These are phyloP conservation scores for Schizaphis graminum DNA, from an alignment of 2,888 invertebrate genomes.

Conservation along the genomic window DNA sequence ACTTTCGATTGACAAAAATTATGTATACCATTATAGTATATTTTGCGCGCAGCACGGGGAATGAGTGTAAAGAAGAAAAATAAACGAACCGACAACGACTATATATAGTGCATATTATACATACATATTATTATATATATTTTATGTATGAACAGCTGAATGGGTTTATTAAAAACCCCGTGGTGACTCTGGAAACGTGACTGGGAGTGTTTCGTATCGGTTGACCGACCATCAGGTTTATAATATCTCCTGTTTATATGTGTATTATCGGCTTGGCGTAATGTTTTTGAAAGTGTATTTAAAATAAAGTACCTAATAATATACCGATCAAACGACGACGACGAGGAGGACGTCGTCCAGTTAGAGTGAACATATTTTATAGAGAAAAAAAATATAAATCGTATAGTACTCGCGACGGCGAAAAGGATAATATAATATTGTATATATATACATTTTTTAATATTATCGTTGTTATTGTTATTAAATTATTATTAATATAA, in stretches of 20 bases:
- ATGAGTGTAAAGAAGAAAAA: conserved; percentile 1
- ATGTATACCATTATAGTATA: conserved; percentile 4
- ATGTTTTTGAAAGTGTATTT: conserved; percentile 54
- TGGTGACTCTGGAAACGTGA: conserved; percentile 59
- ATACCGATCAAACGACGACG: not conserved
- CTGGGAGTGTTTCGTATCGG: conserved; percentile 63
- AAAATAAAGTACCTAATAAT: conserved; percentile 37
- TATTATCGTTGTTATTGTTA: conserved; percentile 1
- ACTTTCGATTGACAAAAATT: conserved; percentile 39
- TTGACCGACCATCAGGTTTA: conserved; percentile 55
- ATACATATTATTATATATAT: conserved; percentile 20
- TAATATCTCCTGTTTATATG: conserved; percentile 1
- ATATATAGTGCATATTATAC: not conserved
- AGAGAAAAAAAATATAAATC: not conserved
- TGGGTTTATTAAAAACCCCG: conserved; percentile 55
- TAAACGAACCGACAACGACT: not conserved
- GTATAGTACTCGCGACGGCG: not conserved
- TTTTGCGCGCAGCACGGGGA: not conserved
- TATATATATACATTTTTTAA: not conserved
- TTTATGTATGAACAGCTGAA: conserved; percentile 28
- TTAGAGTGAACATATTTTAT: not conserved
- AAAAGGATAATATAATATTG: not conserved
- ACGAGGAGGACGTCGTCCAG: not conserved
- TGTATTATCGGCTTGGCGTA: conserved; percentile 47
- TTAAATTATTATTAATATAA: not conserved